These are phyloP conservation scores for Zaprionus lineosus DNA, from an alignment of 2,888 invertebrate species.

Conservation along the genomic window DNA sequence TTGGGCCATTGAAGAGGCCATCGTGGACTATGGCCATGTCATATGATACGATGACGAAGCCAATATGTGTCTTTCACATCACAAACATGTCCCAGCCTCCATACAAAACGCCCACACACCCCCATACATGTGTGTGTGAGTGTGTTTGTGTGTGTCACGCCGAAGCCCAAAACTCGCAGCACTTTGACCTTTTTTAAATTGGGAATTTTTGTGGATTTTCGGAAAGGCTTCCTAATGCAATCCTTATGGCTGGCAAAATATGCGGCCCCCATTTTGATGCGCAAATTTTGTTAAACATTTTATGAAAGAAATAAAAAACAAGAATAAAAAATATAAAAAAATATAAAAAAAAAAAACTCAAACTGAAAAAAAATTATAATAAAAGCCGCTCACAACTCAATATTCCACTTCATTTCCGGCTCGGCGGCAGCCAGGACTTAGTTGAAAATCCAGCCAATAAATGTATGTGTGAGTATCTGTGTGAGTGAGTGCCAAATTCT, in stretches of 20 bases:
- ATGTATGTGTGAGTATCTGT: not conserved
- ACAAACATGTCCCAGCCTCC: no score
- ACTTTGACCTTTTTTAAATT: slow-evolving; percentile 40
- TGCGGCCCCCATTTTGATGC: slow-evolving; percentile 22
- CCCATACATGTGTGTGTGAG: not conserved
- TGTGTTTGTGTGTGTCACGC: no score
- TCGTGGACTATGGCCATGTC: slow-evolving; percentile 27
- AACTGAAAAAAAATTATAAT: no score
- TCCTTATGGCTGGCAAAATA: slow-evolving; percentile 37
- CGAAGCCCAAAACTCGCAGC: not conserved
- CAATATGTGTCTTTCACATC: slow-evolving; percentile 24
- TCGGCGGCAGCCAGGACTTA: slow-evolving; percentile 48
- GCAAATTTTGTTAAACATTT: slow-evolving; percentile 44
- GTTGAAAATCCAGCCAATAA: slow-evolving; percentile 34
- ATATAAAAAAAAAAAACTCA: not conserved
- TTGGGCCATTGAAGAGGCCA: slow-evolving; percentile 3
- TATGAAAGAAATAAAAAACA: slow-evolving; percentile 40
- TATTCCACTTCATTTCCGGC: slow-evolving; percentile 65
- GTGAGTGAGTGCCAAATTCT: not conserved
- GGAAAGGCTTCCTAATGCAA: slow-evolving; percentile 36
- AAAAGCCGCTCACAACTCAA: slow-evolving; percentile 56
- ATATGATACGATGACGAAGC: slow-evolving; percentile 25
- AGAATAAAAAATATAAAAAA: not conserved
- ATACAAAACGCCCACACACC: not conserved
- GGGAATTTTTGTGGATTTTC: slow-evolving; percentile 33